Evolutionary conservation across 2,888 invertebrate species (phyloP).

Genomic region (Lathronympha strigana): DNA sequence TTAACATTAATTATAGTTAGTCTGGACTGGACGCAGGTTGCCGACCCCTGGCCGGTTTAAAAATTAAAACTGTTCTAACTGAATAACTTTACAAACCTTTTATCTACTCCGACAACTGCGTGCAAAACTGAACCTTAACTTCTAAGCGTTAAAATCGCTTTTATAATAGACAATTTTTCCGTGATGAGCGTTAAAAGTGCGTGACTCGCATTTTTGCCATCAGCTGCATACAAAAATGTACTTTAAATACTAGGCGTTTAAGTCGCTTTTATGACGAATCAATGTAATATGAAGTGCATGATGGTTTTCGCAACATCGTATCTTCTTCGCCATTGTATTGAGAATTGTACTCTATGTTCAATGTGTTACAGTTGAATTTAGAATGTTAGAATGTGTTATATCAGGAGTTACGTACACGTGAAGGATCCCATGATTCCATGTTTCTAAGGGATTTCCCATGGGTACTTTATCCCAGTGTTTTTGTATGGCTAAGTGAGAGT

Average conservation of each 20-base stretch:
- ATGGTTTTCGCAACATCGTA: neutral
- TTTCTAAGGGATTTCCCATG: conserved; percentile 27
- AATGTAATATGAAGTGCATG: neutral
- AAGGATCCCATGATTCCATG: conserved; percentile 14
- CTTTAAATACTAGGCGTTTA: neutral
- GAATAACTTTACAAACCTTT: neutral
- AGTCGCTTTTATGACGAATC: neutral
- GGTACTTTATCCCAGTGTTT: neutral
- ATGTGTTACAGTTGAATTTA: neutral
- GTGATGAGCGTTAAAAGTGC: too few species aligned
- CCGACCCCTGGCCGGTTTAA: conserved; percentile 53
- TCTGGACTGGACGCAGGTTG: conserved; percentile 50
- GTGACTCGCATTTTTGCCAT: too few species aligned
- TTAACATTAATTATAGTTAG: conserved; percentile 33
- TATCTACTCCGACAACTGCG: neutral
- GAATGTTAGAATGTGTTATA: neutral
- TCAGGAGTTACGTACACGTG: neutral
- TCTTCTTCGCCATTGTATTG: neutral
- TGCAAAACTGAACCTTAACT: neutral
- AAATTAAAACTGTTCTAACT: conserved; percentile 47
- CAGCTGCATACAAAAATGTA: neutral
- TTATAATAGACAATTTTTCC: too few species aligned
- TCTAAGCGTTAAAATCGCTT: neutral
- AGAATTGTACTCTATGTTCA: neutral
- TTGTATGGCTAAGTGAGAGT: neutral